Percentiles rank a stretch among this genome's conserved stretches.
phyloP scores from a whole-genome alignment of 2,888 invertebrate species.

The Pomacea canaliculata region DNA sequence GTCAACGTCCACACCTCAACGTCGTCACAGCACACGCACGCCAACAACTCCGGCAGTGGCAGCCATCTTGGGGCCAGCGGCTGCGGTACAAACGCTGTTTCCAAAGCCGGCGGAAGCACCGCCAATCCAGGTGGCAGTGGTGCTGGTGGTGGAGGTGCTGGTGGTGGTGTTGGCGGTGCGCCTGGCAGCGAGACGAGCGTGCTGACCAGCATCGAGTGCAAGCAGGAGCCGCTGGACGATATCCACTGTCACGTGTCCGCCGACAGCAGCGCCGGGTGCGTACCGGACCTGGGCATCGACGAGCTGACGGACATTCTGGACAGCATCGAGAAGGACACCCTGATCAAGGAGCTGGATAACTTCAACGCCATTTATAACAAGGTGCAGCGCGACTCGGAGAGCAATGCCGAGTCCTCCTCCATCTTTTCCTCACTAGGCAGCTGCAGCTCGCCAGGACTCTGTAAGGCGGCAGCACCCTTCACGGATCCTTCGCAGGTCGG shows the following conservation, averaged over 20 bases:
- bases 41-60: constrained; percentile 1
- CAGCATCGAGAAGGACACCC: constrained; percentile 83
- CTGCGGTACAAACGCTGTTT: neutral
- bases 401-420: constrained; percentile 37
- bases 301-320: constrained; percentile 73
- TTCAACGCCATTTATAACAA: constrained; percentile 56
- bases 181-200: constrained; percentile 42
- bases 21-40: constrained; percentile 1
- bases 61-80: constrained; percentile 7
- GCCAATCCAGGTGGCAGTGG: neutral
- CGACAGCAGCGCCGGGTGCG: constrained; percentile 11
- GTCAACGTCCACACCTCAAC: constrained; percentile 18
- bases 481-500: constrained; percentile 9
- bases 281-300: constrained; percentile 44
- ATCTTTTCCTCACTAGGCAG: constrained; percentile 37
- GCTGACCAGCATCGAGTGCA: constrained; percentile 61
- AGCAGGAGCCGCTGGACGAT: constrained; percentile 76
- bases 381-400: constrained; percentile 49
- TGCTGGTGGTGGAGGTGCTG: neutral
- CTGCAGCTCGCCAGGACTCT: constrained; percentile 42
- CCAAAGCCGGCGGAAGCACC: neutral
- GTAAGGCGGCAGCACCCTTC: constrained; percentile 34
- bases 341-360: constrained; percentile 55
- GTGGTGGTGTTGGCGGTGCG: constrained; percentile 6
- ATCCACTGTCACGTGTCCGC: constrained; percentile 32